Percentiles rank a stretch among this genome's conserved stretches.
Evolutionary conservation across 2,888 invertebrate species (phyloP).

Genomic region (Leptura quadrifasciata): DNA sequence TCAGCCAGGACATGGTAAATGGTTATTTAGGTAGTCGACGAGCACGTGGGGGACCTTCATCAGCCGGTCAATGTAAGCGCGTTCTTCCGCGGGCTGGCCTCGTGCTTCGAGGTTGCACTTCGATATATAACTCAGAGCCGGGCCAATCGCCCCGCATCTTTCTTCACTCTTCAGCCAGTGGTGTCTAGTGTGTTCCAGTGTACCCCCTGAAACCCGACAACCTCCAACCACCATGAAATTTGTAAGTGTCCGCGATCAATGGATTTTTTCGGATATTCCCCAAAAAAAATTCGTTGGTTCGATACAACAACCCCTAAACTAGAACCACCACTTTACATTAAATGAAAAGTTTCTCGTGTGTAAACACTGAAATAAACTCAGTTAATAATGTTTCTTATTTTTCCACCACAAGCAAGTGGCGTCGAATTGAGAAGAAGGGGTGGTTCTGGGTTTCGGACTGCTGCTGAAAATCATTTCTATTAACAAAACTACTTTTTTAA

Average conservation of each 20-base stretch:
- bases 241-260: constrained; percentile 55
- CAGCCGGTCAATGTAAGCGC: constrained; percentile 68
- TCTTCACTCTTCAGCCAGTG: constrained; percentile 45
- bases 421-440: not conserved
- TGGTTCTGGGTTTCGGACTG: not conserved
- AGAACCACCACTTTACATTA: not conserved
- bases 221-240: constrained; percentile 58
- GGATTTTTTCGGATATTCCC: constrained; percentile 24
- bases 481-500: constrained; percentile 6
- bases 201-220: constrained; percentile 44
- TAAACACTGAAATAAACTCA: not conserved
- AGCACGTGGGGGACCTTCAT: constrained; percentile 68
- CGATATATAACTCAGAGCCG: constrained; percentile 66
- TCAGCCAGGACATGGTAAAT: constrained; percentile 55
- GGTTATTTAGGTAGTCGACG: constrained; percentile 61
- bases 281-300: not conserved
- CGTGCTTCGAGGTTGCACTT: constrained; percentile 70
- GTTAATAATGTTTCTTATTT: not conserved
- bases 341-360: not conserved
- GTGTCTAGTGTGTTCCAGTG: constrained; percentile 48
- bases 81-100: constrained; percentile 70
- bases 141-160: constrained; percentile 62
- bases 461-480: not conserved
- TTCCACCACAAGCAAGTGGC: not conserved
- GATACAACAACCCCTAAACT: not conserved